Conservation (phyloP, 1,140 invertebrate genomes). For the Belonocnema kinseyi region DNA sequence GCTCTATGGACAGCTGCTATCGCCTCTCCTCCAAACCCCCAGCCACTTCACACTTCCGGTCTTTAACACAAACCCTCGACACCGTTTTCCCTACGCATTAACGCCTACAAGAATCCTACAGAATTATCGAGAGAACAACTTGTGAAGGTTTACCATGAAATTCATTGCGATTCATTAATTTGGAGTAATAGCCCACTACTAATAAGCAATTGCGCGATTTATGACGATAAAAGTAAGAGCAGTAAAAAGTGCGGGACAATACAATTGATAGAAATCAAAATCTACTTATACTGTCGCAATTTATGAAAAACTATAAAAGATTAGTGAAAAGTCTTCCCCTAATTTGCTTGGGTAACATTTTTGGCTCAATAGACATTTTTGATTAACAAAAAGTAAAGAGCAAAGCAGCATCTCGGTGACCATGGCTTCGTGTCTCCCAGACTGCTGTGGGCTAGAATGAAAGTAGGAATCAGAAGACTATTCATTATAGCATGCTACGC, state of each 20-base stretch:
- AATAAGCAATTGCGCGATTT: background rate
- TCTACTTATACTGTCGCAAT: no score
- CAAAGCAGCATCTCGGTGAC: no score
- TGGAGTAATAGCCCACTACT: background rate
- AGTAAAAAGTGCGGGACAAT: background rate
- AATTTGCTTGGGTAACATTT: no score
- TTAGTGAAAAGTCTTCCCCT: no score
- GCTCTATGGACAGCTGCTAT: slow-evolving; percentile 34
- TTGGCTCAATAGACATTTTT: no score
- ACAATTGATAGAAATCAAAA: no score
- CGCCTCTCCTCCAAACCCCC: background rate
- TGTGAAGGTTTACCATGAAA: slow-evolving; percentile 14
- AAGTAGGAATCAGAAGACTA: no score
- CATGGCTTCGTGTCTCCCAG: no score
- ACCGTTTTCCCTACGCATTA: slow-evolving; percentile 12
- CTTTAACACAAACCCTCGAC: slow-evolving; percentile 3
- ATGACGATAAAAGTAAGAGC: background rate
- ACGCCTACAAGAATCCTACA: background rate
- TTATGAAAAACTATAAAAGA: no score
- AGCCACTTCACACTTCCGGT: slow-evolving; percentile 20
- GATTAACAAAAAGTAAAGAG: no score
- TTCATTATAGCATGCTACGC: no score
- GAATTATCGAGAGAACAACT: background rate
- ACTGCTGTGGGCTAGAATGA: no score
- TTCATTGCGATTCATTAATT: slow-evolving; percentile 20